Conservation (phyloP, 2,888 invertebrate species). For the Eilema caniola region DNA sequence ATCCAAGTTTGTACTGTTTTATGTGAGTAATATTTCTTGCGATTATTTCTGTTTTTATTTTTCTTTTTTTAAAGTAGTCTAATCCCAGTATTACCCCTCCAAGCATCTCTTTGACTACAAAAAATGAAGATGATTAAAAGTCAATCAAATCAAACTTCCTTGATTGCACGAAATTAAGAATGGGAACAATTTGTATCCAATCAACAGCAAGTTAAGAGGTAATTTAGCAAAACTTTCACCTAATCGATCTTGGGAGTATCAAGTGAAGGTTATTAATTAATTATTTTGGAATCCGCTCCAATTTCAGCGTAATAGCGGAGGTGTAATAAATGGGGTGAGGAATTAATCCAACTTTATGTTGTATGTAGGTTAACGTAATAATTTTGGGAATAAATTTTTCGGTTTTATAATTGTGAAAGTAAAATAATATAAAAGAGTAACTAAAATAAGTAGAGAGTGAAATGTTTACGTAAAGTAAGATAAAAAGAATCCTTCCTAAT, state of each 20-base stretch:
- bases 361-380: not conserved
- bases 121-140: slow-evolving; percentile 37
- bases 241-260: slow-evolving; percentile 52
- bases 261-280: slow-evolving; percentile 58
- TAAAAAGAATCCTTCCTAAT: too few relatives aligned
- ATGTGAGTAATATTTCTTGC: too few relatives aligned
- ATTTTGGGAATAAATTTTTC: not conserved
- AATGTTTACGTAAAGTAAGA: too few relatives aligned
- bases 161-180: slow-evolving; percentile 52
- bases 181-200: slow-evolving; percentile 59
- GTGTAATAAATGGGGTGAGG: slow-evolving; percentile 15
- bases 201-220: slow-evolving; percentile 57
- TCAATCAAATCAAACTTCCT: slow-evolving; percentile 47
- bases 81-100: too few relatives aligned
- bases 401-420: not conserved
- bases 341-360: slow-evolving; percentile 15
- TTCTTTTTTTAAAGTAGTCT: too few relatives aligned
- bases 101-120: too few relatives aligned
- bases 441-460: too few relatives aligned
- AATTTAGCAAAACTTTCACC: slow-evolving; percentile 60
- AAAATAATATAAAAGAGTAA: too few relatives aligned
- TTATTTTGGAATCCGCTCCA: slow-evolving; percentile 48
- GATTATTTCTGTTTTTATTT: too few relatives aligned
- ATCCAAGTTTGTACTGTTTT: too few relatives aligned
- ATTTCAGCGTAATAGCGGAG: slow-evolving; percentile 40